These are phyloP conservation scores for Hystrix cristata DNA, from an alignment of 2,113 vertebrate genomes.

Conservation along the genomic window DNA sequence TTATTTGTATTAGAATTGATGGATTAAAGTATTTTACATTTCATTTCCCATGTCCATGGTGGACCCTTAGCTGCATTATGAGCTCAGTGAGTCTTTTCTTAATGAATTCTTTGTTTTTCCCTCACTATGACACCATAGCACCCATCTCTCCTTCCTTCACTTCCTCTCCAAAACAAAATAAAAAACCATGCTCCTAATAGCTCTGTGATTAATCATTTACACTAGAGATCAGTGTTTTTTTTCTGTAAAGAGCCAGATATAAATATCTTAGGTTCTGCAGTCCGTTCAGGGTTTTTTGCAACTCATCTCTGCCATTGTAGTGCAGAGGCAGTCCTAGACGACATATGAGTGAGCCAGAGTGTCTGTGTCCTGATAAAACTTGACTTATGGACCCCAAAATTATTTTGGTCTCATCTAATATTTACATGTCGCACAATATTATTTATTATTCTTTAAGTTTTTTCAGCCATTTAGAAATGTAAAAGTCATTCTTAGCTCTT, in stretches of 20 bases:
- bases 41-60: neutral
- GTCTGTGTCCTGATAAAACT: neutral
- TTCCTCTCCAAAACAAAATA: neutral
- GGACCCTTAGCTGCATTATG: neutral
- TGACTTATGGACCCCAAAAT: constrained; percentile 6
- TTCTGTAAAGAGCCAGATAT: neutral
- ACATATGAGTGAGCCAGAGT: neutral
- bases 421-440: neutral
- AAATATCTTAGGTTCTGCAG: neutral
- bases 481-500: neutral
- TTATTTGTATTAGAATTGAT: constrained; percentile 44
- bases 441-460: neutral
- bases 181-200: neutral
- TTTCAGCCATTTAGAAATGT: neutral
- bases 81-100: constrained; percentile 19
- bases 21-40: constrained; percentile 39
- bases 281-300: neutral
- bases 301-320: neutral
- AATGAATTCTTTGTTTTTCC: neutral
- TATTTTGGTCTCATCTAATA: constrained; percentile 4
- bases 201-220: neutral
- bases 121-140: neutral
- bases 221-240: neutral
- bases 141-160: neutral
- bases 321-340: neutral